Base-by-base conservation (phyloP, 1,140 invertebrate species). In the Epicauta chinensis region DNA sequence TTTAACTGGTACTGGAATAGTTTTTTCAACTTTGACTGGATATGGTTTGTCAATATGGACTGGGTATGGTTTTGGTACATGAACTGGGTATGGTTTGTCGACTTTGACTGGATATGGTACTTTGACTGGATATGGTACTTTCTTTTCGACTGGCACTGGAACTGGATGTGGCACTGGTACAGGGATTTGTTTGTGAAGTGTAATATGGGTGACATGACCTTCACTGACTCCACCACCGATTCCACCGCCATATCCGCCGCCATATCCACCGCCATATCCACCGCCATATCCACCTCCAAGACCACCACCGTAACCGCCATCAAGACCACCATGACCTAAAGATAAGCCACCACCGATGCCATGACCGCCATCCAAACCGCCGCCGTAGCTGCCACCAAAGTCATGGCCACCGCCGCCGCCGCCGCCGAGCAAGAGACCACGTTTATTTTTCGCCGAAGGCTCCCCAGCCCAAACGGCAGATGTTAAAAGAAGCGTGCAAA, bases 1-100 rank as follows among this genome's bases (percentile, higher is more conserved):
- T 53, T 75, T 78, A 55, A 69, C 72, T n/a, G 77, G 73, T 0
- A 80, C 77, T 7, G 78, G 77, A 55, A 80, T 78, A 1, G 78
- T 75, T 55, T 76, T 73, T 15, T 67, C 73, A 38, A 73, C 77
- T 58, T 72, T 75, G 49, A 73, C 80, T 53, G 75, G 78, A 62
- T 71, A 78, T 36, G 72, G 79, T 34, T 73, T 71, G 52, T 80
- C 77, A 13, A 68, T 58, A 16, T 56, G 64, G 44, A 73, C 75
- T 38, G 62, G 56, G 35, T 66, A 64, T 11, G 59, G 63, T 49
- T 64, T 63, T 13, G 61, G 58, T 17, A 68, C 63, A 29, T 56
- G 62, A 9, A 67, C 65, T 5, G 66, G 60, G 37, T 67, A 65
- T 34, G 47, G 47, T 35, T 57, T 62, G 34, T 62, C 62, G 6